Evolutionary conservation across 2,888 invertebrate species (phyloP), one percentile per base, ranked within the genome.

Genomic region (Holacanthella duospinosa): DNA sequence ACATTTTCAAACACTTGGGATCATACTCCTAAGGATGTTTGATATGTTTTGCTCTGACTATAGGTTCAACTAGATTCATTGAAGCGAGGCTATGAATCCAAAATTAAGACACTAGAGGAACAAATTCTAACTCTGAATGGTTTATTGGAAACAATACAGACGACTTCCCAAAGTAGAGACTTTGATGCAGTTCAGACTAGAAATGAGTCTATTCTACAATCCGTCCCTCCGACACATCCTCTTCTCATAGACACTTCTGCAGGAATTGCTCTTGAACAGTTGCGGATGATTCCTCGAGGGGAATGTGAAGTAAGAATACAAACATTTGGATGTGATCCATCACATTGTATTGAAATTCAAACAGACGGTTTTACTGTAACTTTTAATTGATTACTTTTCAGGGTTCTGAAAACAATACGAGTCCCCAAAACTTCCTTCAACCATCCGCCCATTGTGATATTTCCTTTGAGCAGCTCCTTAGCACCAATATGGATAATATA

Each of bases 271-370:
- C 67, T 68, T 64, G 71, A 71, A 9, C 68, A 70, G 43, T 43
- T 72, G 9, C 58, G 71, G 60, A 69, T 72, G 69, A 67, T 72
- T 36, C 72, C 72, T 2, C 55, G 72, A 28, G 72, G 72, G n/a
- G 72, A 72, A 64, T 70, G 72, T 43, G 72, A 72, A 62, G 72
- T 72, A 62, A n/a, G 16, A 6, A 16, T 6, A 36, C 9, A 6
- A 36, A 36, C 6, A 36, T 16, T 36, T 6, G 36, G 16, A 36
- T 36, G 36, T 36, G 36, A 6, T 9, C 16, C 16, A 36, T 36
- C 16, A 9, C 6, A 36, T 16, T 36, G 9, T 36, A 36, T 36
- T 62, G 24, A 26, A n/a, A n/a, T n/a, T n/a, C n/a, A n/a, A n/a
- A n/a, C n/a, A n/a, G n/a, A n/a, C n/a, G n/a, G n/a, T n/a, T n/a